phyloP scores from a whole-genome alignment of 2,797 vertebrate species.

The Triplophysa bombifrons region DNA sequence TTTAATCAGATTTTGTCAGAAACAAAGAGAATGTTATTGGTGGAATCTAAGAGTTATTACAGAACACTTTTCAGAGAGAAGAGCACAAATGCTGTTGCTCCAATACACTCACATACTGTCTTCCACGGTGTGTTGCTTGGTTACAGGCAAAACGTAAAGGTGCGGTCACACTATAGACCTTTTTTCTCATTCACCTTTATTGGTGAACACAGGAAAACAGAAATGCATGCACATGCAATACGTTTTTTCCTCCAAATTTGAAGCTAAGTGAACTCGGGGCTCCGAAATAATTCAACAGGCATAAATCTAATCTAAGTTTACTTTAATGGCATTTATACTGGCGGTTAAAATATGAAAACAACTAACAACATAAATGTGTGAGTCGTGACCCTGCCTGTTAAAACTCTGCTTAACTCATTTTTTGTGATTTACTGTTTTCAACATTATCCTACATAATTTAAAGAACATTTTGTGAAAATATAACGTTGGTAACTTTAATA shows the following conservation, averaged over 20 bases:
- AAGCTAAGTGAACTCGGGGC: background rate
- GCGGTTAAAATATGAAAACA: too few species aligned
- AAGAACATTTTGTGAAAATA: too few species aligned
- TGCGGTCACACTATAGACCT: background rate
- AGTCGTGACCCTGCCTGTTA: too few species aligned
- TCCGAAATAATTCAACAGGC: background rate
- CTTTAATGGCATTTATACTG: too few species aligned
- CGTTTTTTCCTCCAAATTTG: background rate
- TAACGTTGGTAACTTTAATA: too few species aligned
- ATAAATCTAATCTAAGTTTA: too few species aligned
- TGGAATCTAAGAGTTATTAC: background rate
- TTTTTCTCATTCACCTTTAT: background rate
- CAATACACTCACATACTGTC: background rate
- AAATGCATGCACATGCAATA: background rate
- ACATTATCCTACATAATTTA: too few species aligned
- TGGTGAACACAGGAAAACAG: background rate
- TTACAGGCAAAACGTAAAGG: background rate
- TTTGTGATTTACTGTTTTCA: too few species aligned
- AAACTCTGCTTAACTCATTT: too few species aligned
- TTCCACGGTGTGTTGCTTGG: background rate
- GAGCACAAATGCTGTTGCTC: background rate
- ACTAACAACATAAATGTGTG: too few species aligned
- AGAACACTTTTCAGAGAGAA: background rate
- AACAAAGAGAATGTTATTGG: background rate
- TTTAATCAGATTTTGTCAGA: background rate